Evolutionary conservation across 2,888 invertebrate genomes (phyloP), one percentile per base, ranked within the genome.

Genomic region (Malthinus seriepunctatus): DNA sequence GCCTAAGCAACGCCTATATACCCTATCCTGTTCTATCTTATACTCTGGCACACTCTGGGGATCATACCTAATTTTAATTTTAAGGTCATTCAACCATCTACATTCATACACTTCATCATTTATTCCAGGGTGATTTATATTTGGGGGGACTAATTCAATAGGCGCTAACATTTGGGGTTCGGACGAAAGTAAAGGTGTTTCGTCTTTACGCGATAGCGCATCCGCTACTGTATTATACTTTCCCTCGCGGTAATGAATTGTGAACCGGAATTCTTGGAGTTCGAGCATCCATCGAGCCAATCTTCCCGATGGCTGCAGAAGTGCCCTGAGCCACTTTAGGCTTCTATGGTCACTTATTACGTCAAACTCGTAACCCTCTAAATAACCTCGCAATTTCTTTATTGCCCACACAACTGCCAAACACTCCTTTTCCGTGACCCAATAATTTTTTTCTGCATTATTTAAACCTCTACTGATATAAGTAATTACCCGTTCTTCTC

Each of bases 211-310:
- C 45, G 51, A 32, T 42, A 14, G 6, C 9, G 52, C 47, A 50
- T 58, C 50, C 2, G 55, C 42, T 7, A 50, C 39, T 1, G 54
- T 14, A 37, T 58, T 55, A 1, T n/a, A 10, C 3, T 23, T 55
- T 8, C 56, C 60, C 32, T 58, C 61, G 1, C 56, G 14, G 14
- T 61, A 61, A 3, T 34, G 31, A 2, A 63, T 53, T 1, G 59
- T 51, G 31, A 61, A 52, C 46, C 57, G 45, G 23, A 51, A 61
- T 10, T 63, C 58, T 32, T 57, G 54, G 1, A 57, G 31, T 10
- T 51, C 51, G 38, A 61, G 12, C 1, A 45, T 14, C 61, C 61
- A 61, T 11, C 61, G 31, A 2, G 50, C 56, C 5, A 61, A 38
- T 31, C 56, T 37, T 8, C 48, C 34, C 7, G 56, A 11, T 4